Base-by-base conservation (phyloP, 2,113 vertebrate genomes). In the Myotis yumanensis region DNA sequence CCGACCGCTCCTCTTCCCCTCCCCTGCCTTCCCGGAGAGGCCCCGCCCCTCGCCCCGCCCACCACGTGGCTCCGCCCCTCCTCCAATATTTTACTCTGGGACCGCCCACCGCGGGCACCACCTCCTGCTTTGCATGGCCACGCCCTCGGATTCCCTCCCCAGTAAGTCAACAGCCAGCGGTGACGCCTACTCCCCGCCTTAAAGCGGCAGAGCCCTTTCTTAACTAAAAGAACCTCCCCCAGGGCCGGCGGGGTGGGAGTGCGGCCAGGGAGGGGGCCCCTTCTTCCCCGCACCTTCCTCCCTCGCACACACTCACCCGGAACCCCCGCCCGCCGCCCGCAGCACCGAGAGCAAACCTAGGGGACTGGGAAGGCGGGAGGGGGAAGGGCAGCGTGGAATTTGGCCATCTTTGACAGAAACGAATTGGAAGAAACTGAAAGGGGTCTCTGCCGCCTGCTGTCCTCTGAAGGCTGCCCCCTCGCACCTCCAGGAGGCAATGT, bases 171-270 rank as follows among this genome's bases (percentile, higher is more conserved):
- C 82, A 68, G 93, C 91, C 84, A 81, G 86, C 92, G 96, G 96
- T 90, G 95, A 96, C 97, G 95, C 96, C 98, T 82, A 97, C 95
- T 97, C 93, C 88, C 84, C 93, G 54, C 87, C 95, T 97, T 97
- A 97, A 95, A 97, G 96, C n/a, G 37, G 79, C 83, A 97, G 96
- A 93, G 62, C 54, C 66, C 37, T 30, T 48, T 90, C 83, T 28
- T 89, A n/a, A 35, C 89, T 66, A 3, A 52, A 85, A 87, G 87
- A 46, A 28, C 77, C 93, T 87, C 93, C 86, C 90, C 2, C 1
- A 46, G 89, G 96, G 79, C 90, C 35, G 66, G 90, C 37, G 51
- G 72, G 91, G 84, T 15, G 73, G 89, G 72, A 43, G 73, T 8
- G 72, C n/a, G 14, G 43, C 48, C 59, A 10, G 32, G 71, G 66